Evolutionary conservation across 1,140 invertebrate species (phyloP).

Genomic region (Heliconius eleuchia): DNA sequence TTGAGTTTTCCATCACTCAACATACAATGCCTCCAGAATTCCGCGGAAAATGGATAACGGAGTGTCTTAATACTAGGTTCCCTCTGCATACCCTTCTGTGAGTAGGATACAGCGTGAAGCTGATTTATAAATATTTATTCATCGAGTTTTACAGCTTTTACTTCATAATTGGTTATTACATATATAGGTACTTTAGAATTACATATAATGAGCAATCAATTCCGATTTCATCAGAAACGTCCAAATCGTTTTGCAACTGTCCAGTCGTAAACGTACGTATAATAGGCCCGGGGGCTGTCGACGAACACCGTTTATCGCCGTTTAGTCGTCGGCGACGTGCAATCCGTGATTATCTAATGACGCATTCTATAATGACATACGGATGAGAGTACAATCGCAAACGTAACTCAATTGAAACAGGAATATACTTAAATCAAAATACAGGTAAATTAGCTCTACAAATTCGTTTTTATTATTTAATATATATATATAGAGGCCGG

Average conservation of each 20-base stretch:
- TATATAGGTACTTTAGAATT: neutral
- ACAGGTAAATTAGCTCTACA: neutral
- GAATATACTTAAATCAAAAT: neutral
- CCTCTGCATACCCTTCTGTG: no score
- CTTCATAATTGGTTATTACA: neutral
- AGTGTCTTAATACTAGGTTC: no score
- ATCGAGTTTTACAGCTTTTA: neutral
- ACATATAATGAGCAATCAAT: neutral
- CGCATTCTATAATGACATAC: constrained; percentile 58
- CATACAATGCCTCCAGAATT: no score
- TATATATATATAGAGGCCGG: no score
- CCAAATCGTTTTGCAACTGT: constrained; percentile 30
- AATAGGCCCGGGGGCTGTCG: constrained; percentile 55
- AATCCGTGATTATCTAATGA: constrained; percentile 70
- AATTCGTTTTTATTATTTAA: no score
- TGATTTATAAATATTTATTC: no score
- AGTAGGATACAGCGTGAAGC: no score
- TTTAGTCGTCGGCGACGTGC: constrained; percentile 65
- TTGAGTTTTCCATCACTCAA: no score
- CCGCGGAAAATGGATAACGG: no score
- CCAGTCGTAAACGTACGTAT: constrained; percentile 48
- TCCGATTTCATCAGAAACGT: neutral
- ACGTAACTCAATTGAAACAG: neutral
- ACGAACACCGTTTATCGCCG: constrained; percentile 63
- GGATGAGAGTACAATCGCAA: constrained; percentile 25